These are phyloP conservation scores for Subanguina moxae DNA, from an alignment of 1,140 invertebrate genomes.

Conservation along the genomic window DNA sequence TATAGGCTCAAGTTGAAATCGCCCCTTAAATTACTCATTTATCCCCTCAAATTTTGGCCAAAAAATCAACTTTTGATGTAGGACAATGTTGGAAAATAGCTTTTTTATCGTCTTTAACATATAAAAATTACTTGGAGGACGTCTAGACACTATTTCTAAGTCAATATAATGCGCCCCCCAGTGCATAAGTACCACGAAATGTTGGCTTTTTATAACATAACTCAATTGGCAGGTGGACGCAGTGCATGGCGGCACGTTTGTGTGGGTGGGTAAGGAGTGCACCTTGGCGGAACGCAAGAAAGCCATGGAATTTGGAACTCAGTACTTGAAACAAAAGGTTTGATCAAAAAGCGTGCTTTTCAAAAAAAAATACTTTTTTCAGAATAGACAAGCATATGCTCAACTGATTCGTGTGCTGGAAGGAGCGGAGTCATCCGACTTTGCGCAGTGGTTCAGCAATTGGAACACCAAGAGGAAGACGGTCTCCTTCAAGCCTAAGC, in stretches of 20 bases:
- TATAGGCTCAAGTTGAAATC: no score
- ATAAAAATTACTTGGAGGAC: no score
- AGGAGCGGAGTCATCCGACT: conserved; percentile 49
- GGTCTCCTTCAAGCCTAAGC: conserved; percentile 60
- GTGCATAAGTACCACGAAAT: no score
- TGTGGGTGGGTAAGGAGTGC: conserved; percentile 77
- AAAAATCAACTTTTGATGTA: no score
- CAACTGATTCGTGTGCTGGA: conserved; percentile 53
- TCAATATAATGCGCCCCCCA: no score
- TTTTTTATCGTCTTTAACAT: no score
- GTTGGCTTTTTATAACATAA: no score
- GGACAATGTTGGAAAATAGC: no score
- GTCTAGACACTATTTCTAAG: no score
- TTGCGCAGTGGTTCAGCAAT: conserved; percentile 53
- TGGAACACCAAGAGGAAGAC: conserved; percentile 48
- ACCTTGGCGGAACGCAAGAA: conserved; percentile 73
- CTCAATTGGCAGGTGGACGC: conserved; percentile 67
- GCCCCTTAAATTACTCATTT: no score
- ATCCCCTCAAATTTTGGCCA: no score
- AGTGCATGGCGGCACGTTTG: conserved; percentile 74
- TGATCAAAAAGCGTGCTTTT: background rate
- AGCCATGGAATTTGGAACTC: conserved; percentile 71
- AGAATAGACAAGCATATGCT: conserved; percentile 52
- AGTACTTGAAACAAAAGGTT: conserved; percentile 42
- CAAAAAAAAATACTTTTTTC: conserved; percentile 18